These are phyloP conservation scores for Cricetomys ansorgei DNA, from an alignment of 2,113 vertebrate species.

Conservation along the genomic window DNA sequence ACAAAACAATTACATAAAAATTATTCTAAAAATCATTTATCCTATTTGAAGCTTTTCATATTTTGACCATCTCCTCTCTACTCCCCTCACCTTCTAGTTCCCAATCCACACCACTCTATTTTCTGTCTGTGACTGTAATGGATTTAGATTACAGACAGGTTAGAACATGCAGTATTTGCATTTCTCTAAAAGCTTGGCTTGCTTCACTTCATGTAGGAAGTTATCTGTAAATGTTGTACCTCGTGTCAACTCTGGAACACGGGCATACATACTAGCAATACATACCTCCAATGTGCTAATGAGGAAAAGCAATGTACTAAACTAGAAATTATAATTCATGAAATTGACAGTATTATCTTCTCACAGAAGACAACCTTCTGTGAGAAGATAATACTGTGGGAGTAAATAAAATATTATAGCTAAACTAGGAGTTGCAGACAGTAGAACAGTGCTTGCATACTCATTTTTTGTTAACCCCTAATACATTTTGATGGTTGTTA, in stretches of 20 bases:
- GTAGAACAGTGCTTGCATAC: not conserved
- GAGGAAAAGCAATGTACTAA: not conserved
- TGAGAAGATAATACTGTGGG: not conserved
- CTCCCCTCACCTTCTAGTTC: not conserved
- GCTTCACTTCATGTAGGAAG: not conserved
- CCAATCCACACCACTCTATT: not conserved
- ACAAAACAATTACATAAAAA: not conserved
- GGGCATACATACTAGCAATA: not conserved
- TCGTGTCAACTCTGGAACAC: not conserved
- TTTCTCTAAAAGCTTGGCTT: not conserved
- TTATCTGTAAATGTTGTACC: not conserved
- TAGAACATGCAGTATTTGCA: not conserved
- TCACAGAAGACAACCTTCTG: no score
- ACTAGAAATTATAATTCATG: not conserved
- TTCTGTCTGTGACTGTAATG: not conserved
- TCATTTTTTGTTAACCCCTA: not conserved
- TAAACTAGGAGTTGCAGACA: not conserved
- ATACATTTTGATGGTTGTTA: not conserved
- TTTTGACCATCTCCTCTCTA: not conserved
- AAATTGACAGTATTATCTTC: not conserved
- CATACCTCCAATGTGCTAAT: not conserved
- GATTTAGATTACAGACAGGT: not conserved
- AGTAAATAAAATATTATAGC: not conserved
- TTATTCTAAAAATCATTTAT: not conserved
- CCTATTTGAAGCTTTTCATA: not conserved